Percentiles rank a stretch among this genome's conserved stretches.
Conservation (phyloP, 2,888 invertebrate species). For the Tubulanus polymorphus region DNA sequence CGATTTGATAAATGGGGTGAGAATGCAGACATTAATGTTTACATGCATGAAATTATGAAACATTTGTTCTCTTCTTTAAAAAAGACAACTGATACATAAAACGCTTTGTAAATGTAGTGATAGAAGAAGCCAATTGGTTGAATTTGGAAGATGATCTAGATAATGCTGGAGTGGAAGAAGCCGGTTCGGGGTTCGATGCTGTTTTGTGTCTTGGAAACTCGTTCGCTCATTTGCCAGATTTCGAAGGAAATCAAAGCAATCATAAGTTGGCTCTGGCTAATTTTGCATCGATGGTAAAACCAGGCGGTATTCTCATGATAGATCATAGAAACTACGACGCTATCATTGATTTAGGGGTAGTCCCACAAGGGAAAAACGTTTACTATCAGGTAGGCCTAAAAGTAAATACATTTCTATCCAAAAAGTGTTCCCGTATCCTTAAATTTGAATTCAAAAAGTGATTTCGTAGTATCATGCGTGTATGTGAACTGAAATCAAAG, state of each 20-base stretch:
- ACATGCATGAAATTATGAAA: no score
- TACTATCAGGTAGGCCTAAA: constrained; percentile 70
- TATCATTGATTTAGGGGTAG: constrained; percentile 71
- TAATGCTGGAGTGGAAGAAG: no score
- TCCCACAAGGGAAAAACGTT: constrained; percentile 72
- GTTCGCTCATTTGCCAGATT: constrained; percentile 82
- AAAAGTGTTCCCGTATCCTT: no score
- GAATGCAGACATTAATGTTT: no score
- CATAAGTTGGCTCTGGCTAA: constrained; percentile 64
- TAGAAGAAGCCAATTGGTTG: constrained; percentile 89
- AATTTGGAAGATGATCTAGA: constrained; percentile 72
- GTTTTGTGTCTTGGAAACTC: constrained; percentile 87
- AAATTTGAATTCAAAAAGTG: no score
- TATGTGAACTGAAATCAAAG: no score
- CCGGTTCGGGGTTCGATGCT: constrained; percentile 70
- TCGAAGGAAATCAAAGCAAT: constrained; percentile 33
- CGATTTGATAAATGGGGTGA: constrained; percentile 82
- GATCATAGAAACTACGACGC: constrained; percentile 87
- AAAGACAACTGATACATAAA: no score
- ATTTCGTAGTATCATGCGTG: no score
- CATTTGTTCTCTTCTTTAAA: no score
- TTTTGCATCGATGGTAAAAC: constrained; percentile 77
- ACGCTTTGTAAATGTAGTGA: constrained; percentile 70
- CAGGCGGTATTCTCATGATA: constrained; percentile 78
- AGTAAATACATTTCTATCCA: not conserved